Base-by-base conservation (phyloP, 2,797 vertebrate genomes). In the Anabacerthia variegaticeps region DNA sequence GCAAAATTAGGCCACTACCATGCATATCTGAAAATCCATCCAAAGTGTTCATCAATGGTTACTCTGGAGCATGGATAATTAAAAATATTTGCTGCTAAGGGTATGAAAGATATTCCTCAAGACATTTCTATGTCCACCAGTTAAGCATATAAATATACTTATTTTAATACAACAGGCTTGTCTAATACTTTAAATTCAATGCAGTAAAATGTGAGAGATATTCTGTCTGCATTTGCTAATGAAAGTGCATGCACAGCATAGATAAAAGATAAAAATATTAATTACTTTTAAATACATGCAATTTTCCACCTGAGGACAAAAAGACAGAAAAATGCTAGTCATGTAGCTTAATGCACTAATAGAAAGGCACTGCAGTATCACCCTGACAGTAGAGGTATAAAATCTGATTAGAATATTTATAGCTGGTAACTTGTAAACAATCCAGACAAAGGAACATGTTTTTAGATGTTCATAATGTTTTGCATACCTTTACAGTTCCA, bases 391-490 rank as follows among this genome's bases (percentile, higher is more conserved):
- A 83, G 51, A 89, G 46, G 84, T 91, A 80, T 89, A 87, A 93
- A 89, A 89, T 37, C 72, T 93, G 72, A 92, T 95, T 92, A 81
- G 85, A 94, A 93, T 96, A 93, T 92, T 94, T 93, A 95, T 94
- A 85, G 91, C 75, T 78, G 28, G 39, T 84, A 62, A 61, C 61
- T 89, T 85, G 69, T 93, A 92, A 93, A 76, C 56, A 91, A 41
- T 46, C 32, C 14, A 24, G 82, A 88, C 72, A 91, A 89, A 83
- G 36, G 49, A 91, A 69, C 12, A 3, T 3, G 16, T 88, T 71
- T 95, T 90, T 62, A 87, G 48, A 34, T 62, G 88, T 85, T 85
- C 80, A 16, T 85, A 78, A 78, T 52, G 21, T 68, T 59, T 69
- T 75, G 30, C 51, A 52, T 66, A 52, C 14, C 51, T 81, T 83